Conservation (phyloP, 1,140 invertebrate species). For the Psix sp. region DNA sequence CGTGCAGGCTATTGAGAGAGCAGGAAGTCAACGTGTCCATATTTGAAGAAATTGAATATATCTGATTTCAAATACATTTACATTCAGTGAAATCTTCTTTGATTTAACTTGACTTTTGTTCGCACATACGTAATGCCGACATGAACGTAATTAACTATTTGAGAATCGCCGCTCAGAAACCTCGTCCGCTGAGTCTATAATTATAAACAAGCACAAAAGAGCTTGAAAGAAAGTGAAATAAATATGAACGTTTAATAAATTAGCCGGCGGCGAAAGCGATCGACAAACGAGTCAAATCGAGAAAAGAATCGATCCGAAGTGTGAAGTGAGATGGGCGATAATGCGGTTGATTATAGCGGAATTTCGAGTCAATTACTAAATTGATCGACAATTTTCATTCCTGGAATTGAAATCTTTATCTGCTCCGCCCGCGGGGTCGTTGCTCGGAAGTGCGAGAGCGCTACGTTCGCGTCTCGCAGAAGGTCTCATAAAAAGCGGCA, state of each 20-base stretch:
- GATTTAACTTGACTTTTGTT: slow-evolving; percentile 39
- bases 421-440: slow-evolving; percentile 59
- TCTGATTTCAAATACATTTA: slow-evolving; percentile 38
- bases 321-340: slow-evolving; percentile 65
- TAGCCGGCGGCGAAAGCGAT: too few relatives aligned
- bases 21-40: slow-evolving; percentile 47
- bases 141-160: slow-evolving; percentile 20
- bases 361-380: slow-evolving; percentile 75
- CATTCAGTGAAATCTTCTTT: slow-evolving; percentile 36
- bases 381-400: slow-evolving; percentile 75
- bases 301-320: slow-evolving; percentile 39
- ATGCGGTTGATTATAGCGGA: slow-evolving; percentile 69
- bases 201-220: neutral
- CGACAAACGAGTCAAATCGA: slow-evolving; percentile 62
- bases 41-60: slow-evolving; percentile 37
- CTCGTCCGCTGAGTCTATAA: slow-evolving; percentile 7
- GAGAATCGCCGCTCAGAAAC: slow-evolving; percentile 1
- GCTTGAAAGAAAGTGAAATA: too few relatives aligned
- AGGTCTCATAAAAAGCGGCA: slow-evolving; percentile 69
- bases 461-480: slow-evolving; percentile 53
- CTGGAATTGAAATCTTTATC: slow-evolving; percentile 73
- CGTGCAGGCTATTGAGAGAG: slow-evolving; percentile 47
- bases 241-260: too few relatives aligned
- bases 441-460: slow-evolving; percentile 59
- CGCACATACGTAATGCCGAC: slow-evolving; percentile 31